Evolutionary conservation across 2,888 invertebrate genomes (phyloP), one percentile per base, ranked within the genome.

Genomic region (Lasius fuliginosus): DNA sequence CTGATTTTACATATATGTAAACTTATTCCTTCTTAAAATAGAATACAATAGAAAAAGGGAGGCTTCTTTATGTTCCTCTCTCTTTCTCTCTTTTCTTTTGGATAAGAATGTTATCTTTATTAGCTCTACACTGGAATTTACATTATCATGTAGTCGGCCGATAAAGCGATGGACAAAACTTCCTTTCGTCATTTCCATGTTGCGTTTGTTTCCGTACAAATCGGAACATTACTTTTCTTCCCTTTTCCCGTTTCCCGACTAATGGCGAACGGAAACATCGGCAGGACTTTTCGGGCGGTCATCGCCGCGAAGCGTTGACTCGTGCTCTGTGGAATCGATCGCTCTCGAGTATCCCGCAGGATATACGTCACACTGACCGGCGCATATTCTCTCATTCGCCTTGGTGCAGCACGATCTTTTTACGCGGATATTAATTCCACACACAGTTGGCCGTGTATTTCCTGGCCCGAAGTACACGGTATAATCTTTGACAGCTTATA

Each of bases 281-380:
- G 8, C 64, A 64, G 68, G 58, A 82, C 71, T 85, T 86, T 85
- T 85, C 85, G 82, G 42, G 46, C 84, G 90, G 86, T 89, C 86
- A 85, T 85, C 84, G 85, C 56, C 83, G 81, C 62, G 74, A 85
- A 83, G 76, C 77, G 82, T 86, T 69, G 84, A 87, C 85, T 88
- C 85, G 84, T 87, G 84, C 86, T 85, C 87, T 73, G 73, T 86
- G 68, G 86, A 84, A 90, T 90, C 90, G 90, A 90, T 90, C 90
- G 90, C 58, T 77, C 74, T 77, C 71, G 86, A 88, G 86, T 83
- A 86, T 90, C 86, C 86, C 85, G 81, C 82, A 84, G 90, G 84
- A 90, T 86, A 36, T 5, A 86, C 86, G 86, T 89, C 86, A 88
- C 83, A 40, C 40, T 6, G 33, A 33, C 9, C 33, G 74, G 81